phyloP scores from a whole-genome alignment of 2,888 invertebrate genomes.

The Trachelus troglodyta region DNA sequence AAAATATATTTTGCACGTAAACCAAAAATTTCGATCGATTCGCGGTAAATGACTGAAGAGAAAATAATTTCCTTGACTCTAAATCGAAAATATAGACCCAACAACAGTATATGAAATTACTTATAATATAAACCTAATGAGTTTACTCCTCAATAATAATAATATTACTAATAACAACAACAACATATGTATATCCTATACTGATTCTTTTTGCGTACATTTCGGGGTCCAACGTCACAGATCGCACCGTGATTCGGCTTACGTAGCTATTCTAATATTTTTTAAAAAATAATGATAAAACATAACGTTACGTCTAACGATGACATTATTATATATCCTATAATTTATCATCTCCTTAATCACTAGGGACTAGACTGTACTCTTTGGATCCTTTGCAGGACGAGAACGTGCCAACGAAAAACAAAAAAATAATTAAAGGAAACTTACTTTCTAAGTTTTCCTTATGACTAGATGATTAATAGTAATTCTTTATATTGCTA shows the following conservation, averaged over 20 bases:
- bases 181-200: neutral
- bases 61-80: neutral
- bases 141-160: neutral
- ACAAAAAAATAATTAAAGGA: conserved; percentile 42
- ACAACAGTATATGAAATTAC: neutral
- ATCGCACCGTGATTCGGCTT: neutral
- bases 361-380: conserved; percentile 61
- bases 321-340: neutral
- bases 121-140: neutral
- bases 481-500: neutral
- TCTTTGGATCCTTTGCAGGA: conserved; percentile 50
- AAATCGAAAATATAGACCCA: neutral
- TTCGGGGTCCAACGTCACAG: neutral
- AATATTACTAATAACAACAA: neutral
- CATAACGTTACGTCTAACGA: neutral
- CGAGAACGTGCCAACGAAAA: conserved; percentile 44
- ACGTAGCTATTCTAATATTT: neutral
- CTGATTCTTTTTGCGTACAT: neutral
- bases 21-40: neutral
- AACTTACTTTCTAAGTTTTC: conserved; percentile 42
- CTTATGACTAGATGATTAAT: conserved; percentile 7
- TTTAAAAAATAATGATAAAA: neutral
- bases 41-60: neutral
- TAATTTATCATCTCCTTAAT: conserved; percentile 39
- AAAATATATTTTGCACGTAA: neutral